Percentiles rank a stretch among this genome's conserved stretches.
Conservation (phyloP, 2,797 vertebrate genomes). For the Protonibea diacanthus region DNA sequence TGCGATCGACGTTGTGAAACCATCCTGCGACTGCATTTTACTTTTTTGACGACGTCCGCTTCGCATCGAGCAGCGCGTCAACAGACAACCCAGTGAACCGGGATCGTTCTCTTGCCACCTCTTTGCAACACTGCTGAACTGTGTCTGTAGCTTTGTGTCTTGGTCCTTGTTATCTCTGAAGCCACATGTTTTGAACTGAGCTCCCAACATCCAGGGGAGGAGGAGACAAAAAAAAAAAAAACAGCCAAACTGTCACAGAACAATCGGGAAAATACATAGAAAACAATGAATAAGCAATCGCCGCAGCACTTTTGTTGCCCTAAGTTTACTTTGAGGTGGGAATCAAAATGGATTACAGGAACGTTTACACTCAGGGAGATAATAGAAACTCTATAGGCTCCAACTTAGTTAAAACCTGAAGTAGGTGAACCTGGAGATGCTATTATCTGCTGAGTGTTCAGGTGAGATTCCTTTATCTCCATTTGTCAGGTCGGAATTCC, state of each 20-base stretch:
- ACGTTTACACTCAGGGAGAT: constrained; percentile 16
- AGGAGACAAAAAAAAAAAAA: neutral
- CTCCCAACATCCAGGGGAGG: constrained; percentile 29
- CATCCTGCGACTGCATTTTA: neutral
- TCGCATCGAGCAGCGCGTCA: neutral
- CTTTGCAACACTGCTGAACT: constrained; percentile 23
- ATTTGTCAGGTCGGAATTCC: constrained; percentile 63
- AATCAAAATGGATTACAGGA: constrained; percentile 22
- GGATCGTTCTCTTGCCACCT: constrained; percentile 1
- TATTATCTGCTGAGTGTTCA: constrained; percentile 57
- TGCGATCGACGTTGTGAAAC: neutral
- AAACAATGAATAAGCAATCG: constrained; percentile 54
- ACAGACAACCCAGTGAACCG: neutral
- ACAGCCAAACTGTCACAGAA: constrained; percentile 23
- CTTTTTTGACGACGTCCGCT: neutral
- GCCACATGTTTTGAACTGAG: constrained; percentile 55
- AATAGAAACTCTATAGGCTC: constrained; percentile 30
- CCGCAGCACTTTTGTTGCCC: constrained; percentile 11
- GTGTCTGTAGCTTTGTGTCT: constrained; percentile 39
- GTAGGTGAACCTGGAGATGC: constrained; percentile 43
- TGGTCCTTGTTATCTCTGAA: constrained; percentile 48
- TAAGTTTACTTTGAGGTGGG: constrained; percentile 26
- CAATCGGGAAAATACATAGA: constrained; percentile 40
- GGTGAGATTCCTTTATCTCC: constrained; percentile 68
- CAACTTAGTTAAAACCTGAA: constrained; percentile 35